phyloP scores from a whole-genome alignment of 2,113 vertebrate species.

The Cricetomys ansorgei region DNA sequence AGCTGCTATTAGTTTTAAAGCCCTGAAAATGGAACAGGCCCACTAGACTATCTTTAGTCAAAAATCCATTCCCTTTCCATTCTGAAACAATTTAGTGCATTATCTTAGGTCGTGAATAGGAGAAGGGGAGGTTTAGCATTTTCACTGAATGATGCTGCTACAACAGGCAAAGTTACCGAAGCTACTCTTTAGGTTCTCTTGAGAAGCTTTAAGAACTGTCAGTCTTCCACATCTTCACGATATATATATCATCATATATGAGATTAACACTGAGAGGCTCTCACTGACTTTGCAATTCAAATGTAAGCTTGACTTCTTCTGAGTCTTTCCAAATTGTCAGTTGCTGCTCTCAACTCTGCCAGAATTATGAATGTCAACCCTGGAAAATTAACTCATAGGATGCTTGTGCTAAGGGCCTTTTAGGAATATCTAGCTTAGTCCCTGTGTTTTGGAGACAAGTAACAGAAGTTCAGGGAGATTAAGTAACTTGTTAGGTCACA shows the following conservation, averaged over 20 bases:
- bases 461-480: slow-evolving; percentile 31
- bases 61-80: slow-evolving; percentile 58
- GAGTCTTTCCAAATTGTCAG: neutral
- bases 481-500: slow-evolving; percentile 2
- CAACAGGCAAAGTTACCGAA: neutral
- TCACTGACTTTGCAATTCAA: slow-evolving; percentile 45
- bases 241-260: neutral
- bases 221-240: neutral
- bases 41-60: slow-evolving; percentile 66
- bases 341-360: slow-evolving; percentile 20
- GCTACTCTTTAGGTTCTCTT: neutral
- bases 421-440: neutral
- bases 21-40: slow-evolving; percentile 35
- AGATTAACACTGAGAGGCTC: slow-evolving; percentile 34
- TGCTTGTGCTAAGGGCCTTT: slow-evolving; percentile 6
- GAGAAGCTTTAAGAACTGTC: neutral
- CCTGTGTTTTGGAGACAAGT: neutral
- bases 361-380: slow-evolving; percentile 36
- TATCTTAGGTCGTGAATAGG: slow-evolving; percentile 40
- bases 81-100: slow-evolving; percentile 66
- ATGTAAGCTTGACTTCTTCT: slow-evolving; percentile 39
- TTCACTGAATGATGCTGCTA: neutral
- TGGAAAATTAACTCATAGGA: slow-evolving; percentile 35
- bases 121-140: neutral
- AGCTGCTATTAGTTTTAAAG: slow-evolving; percentile 70